phyloP scores from a whole-genome alignment of 2,797 vertebrate species.

The Diplodus puntazzo region DNA sequence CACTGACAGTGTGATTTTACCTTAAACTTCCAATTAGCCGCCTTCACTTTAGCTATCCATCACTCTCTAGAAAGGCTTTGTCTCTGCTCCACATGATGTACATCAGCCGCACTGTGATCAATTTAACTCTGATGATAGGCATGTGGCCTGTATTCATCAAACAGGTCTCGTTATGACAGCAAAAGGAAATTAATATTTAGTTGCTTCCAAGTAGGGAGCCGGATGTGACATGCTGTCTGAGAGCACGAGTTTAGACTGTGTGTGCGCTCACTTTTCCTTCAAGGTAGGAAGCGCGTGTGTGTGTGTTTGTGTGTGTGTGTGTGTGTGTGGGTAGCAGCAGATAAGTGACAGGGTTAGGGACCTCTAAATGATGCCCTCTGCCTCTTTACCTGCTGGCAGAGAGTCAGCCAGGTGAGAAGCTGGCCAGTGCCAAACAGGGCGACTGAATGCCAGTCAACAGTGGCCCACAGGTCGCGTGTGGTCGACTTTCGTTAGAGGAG shows the following conservation, averaged over 20 bases:
- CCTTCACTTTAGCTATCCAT: constrained; percentile 73
- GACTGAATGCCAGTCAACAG: constrained; percentile 69
- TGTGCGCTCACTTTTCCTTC: background rate
- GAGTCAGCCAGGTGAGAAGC: constrained; percentile 62
- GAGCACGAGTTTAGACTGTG: constrained; percentile 20
- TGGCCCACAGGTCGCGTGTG: constrained; percentile 57
- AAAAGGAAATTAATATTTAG: constrained; percentile 67
- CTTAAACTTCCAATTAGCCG: constrained; percentile 74
- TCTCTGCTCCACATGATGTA: constrained; percentile 48
- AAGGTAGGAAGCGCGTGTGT: constrained; percentile 21
- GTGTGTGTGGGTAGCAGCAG: constrained; percentile 24
- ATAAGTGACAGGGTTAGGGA: constrained; percentile 68
- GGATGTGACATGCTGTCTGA: constrained; percentile 24
- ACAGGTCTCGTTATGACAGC: constrained; percentile 53
- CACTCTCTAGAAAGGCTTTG: constrained; percentile 51
- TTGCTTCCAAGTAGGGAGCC: constrained; percentile 24
- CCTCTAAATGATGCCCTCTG: constrained; percentile 63
- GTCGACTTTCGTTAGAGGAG: constrained; percentile 46
- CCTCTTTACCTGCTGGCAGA: constrained; percentile 59
- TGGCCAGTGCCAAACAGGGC: constrained; percentile 62
- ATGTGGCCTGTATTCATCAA: constrained; percentile 68
- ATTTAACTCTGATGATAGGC: constrained; percentile 63
- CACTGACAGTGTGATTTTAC: constrained; percentile 65
- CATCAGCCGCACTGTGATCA: constrained; percentile 70
- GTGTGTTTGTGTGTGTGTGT: constrained; percentile 30